These are phyloP conservation scores for Solen grandis DNA, from an alignment of 1,140 invertebrate genomes.

Conservation along the genomic window DNA sequence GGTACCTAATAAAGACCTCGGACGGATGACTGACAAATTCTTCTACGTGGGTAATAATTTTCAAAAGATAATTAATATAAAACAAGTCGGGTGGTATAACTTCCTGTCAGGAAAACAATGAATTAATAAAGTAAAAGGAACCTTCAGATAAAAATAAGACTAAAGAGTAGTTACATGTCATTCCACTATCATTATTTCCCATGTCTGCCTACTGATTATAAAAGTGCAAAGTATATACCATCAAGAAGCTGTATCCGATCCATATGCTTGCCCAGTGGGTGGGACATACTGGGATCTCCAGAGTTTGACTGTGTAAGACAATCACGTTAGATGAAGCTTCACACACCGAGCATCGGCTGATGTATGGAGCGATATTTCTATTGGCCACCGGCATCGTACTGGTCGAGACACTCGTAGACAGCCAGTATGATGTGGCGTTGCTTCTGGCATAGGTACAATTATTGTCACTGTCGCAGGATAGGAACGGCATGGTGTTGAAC, in stretches of 20 bases:
- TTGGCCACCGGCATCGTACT: constrained; percentile 78
- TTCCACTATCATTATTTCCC: too few relatives aligned
- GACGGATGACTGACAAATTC: too few relatives aligned
- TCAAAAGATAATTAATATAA: too few relatives aligned
- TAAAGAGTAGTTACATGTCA: too few relatives aligned
- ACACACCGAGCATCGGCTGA: constrained; percentile 92
- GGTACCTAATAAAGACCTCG: too few relatives aligned
- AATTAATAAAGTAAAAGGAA: too few relatives aligned
- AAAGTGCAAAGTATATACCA: too few relatives aligned
- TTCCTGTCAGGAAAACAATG: too few relatives aligned
- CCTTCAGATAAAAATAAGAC: too few relatives aligned
- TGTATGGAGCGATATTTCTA: constrained; percentile 69
- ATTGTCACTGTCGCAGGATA: constrained; percentile 81
- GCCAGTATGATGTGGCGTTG: constrained; percentile 80
- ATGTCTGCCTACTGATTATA: too few relatives aligned
- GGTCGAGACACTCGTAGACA: constrained; percentile 80
- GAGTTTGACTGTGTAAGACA: constrained; percentile 97
- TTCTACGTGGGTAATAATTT: too few relatives aligned
- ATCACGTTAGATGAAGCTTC: constrained; percentile 97
- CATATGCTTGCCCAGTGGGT: constrained; percentile 94
- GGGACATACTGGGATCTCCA: constrained; percentile 94
- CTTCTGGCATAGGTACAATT: constrained; percentile 78
- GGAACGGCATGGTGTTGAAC: constrained; percentile 81
- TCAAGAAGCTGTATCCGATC: constrained; percentile 98
- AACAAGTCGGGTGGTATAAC: too few relatives aligned